Evolutionary conservation across 2,113 vertebrate species (phyloP), one percentile per base, ranked within the genome.

Genomic region (Procavia capensis): DNA sequence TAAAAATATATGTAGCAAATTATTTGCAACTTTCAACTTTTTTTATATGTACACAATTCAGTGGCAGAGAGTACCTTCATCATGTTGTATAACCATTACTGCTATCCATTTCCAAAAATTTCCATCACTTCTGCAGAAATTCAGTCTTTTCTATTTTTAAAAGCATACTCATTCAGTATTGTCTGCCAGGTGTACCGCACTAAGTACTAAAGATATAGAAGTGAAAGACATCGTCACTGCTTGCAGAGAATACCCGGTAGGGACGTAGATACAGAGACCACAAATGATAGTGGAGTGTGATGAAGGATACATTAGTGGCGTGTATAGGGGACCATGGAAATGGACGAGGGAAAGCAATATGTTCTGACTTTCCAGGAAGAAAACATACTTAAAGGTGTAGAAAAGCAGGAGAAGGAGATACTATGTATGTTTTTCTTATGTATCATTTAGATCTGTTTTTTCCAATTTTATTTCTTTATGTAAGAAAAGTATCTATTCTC

Each of bases 401-500:
- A 72, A 83, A 66, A 50, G 34, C 31, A 80, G 66, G 84, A 87
- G 57, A 68, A 91, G 31, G 41, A 63, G n/a, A 70, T 82, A 47
- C 41, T 84, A 59, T 4, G n/a, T n/a, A n/a, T n/a, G n/a, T 94
- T 47, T 78, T 63, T 70, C 29, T 88, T 72, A 66, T 54, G 4
- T 90, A 92, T 91, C 75, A 82, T 57, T 68, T 70, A 61, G 41
- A 39, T 66, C 34, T 85, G 3, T 47, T 76, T 96, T 93, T 91
- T 81, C 25, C 24, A 41, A 70, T 91, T 64, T 4, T 9, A 45
- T 75, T 89, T 91, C 24, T 54, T 93, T 87, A 25, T 86, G 6
- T 93, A 68, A 59, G 59, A 93, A 82, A 16, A 41, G 14, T 64
- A 27, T 45, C 25, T 29, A 1, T 86, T 25, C 1, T 29, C 5